These are phyloP conservation scores for Cuniculus paca DNA, from an alignment of 2,797 vertebrate genomes.

Conservation along the genomic window DNA sequence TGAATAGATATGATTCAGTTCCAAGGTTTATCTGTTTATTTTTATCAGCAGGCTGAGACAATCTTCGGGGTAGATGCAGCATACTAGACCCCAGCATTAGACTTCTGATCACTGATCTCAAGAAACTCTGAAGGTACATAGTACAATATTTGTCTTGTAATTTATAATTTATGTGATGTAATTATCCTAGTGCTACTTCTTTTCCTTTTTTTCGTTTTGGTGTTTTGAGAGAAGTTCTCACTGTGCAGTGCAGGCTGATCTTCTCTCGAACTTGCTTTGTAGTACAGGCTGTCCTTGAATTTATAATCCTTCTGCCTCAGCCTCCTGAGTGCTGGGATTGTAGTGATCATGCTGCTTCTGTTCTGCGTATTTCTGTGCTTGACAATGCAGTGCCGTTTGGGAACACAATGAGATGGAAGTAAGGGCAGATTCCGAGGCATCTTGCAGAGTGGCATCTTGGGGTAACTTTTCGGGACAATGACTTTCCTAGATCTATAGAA, in stretches of 20 bases:
- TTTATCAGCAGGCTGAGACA: neutral
- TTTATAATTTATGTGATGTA: conserved; percentile 48
- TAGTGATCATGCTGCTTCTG: neutral
- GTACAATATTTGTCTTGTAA: neutral
- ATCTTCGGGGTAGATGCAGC: neutral
- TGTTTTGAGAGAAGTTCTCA: neutral
- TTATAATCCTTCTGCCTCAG: neutral
- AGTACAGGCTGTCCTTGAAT: neutral
- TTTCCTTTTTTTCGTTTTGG: neutral
- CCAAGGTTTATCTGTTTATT: neutral
- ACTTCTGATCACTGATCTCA: neutral
- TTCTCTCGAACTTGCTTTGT: neutral
- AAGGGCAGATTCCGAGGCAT: neutral
- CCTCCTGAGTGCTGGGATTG: neutral
- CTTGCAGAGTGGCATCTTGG: neutral
- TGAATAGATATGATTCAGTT: neutral
- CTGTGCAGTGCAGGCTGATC: neutral
- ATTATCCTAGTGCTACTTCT: neutral
- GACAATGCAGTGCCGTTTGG: neutral
- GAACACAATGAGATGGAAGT: neutral
- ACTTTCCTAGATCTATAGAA: neutral
- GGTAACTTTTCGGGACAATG: neutral
- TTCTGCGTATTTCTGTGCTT: conserved; percentile 40
- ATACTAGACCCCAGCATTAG: neutral
- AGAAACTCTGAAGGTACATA: conserved; percentile 30